phyloP scores from a whole-genome alignment of 1,140 invertebrate genomes.

The Neodiprion virginianus region DNA sequence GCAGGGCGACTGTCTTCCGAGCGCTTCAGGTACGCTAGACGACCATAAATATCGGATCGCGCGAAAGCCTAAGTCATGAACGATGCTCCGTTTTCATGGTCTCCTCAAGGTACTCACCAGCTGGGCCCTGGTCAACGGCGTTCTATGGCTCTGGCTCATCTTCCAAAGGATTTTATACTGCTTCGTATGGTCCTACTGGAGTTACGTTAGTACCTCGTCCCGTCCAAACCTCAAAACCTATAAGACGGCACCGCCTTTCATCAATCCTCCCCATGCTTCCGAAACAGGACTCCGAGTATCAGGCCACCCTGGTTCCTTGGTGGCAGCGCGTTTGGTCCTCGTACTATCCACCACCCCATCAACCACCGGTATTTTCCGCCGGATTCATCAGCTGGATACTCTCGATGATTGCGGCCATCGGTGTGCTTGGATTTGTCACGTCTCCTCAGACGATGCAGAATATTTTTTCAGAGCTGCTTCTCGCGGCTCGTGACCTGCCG shows the following conservation, averaged over 20 bases:
- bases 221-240: not conserved
- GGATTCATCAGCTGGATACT: constrained; percentile 53
- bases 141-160: constrained; percentile 52
- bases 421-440: constrained; percentile 33
- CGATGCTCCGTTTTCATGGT: constrained; percentile 9
- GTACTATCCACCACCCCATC: constrained; percentile 42
- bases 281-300: constrained; percentile 46
- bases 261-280: constrained; percentile 35
- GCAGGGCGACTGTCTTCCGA: constrained; percentile 30
- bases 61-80: constrained; percentile 5
- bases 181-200: constrained; percentile 48
- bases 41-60: not conserved
- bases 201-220: constrained; percentile 38
- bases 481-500: not conserved
- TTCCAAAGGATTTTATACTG: constrained; percentile 51
- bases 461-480: not conserved
- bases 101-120: constrained; percentile 38
- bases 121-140: constrained; percentile 42
- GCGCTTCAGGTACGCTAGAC: constrained; percentile 40
- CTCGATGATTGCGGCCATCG: constrained; percentile 44
- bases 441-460: constrained; percentile 27
- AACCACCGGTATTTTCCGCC: constrained; percentile 43
- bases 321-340: constrained; percentile 53
- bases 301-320: constrained; percentile 41
- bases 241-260: constrained; percentile 5